A percentile compares a stretch with the other conserved stretches of the same genome.
phyloP scores from a whole-genome alignment of 2,888 invertebrate genomes.

The Cosmia trapezina region DNA sequence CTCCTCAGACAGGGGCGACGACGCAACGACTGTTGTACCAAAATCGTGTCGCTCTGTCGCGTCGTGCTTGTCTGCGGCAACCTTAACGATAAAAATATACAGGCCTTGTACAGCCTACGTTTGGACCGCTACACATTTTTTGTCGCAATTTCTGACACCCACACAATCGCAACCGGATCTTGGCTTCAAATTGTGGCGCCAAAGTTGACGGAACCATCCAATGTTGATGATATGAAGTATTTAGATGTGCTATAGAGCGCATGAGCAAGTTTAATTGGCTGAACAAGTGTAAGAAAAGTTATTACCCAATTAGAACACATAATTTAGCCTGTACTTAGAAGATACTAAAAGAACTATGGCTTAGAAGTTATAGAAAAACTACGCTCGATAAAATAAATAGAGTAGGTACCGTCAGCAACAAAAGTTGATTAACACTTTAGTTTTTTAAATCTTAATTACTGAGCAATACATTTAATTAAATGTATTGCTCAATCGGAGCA shows the following conservation, averaged over 20 bases:
- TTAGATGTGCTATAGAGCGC: constrained; percentile 2
- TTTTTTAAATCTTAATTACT: too few species aligned
- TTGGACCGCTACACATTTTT: constrained; percentile 49
- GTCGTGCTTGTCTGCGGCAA: too few species aligned
- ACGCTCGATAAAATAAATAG: neutral
- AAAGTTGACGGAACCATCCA: constrained; percentile 75
- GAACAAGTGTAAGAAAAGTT: neutral
- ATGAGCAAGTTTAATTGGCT: neutral
- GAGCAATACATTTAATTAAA: too few species aligned
- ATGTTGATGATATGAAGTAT: constrained; percentile 13
- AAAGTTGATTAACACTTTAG: too few species aligned
- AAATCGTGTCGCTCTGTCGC: too few species aligned
- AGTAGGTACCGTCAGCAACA: too few species aligned
- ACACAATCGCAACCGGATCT: constrained; percentile 73
- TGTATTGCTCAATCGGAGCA: too few species aligned
- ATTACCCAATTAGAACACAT: neutral
- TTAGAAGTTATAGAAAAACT: neutral
- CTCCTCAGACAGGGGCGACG: too few species aligned
- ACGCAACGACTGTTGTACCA: too few species aligned
- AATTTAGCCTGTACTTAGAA: neutral
- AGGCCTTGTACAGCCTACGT: constrained; percentile 32
- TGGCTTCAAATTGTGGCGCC: constrained; percentile 80
- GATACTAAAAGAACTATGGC: neutral
- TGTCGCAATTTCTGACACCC: constrained; percentile 62
- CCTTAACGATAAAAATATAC: constrained; percentile 25